Percentiles rank a stretch among this genome's conserved stretches.
Evolutionary conservation across 2,113 vertebrate genomes (phyloP).

Genomic region (Gracilinanus agilis): DNA sequence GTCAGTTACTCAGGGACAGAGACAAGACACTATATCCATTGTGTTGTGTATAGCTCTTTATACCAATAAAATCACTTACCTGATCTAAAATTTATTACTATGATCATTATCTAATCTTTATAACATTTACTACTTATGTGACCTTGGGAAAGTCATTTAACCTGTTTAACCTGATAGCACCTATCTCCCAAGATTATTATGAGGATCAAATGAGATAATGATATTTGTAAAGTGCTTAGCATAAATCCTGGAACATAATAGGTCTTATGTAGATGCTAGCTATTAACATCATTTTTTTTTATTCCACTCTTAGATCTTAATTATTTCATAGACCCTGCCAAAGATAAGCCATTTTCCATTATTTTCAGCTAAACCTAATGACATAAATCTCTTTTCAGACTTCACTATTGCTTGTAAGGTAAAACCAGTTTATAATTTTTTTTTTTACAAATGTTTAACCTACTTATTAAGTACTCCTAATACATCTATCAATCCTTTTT

Average conservation of each 20-base stretch:
- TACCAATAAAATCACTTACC: neutral
- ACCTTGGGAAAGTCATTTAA: neutral
- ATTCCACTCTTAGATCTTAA: neutral
- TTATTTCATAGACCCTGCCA: neutral
- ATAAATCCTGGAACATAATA: neutral
- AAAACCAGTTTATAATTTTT: neutral
- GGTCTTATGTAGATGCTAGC: neutral
- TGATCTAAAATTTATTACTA: neutral
- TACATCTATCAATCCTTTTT: neutral
- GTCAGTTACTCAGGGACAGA: too few relatives aligned
- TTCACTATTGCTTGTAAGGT: neutral
- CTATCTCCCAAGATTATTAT: neutral
- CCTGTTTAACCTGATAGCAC: neutral
- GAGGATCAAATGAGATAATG: too few relatives aligned
- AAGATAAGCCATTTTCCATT: neutral
- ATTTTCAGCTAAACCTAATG: neutral
- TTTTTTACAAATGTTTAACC: neutral
- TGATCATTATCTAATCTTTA: neutral
- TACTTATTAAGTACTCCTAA: neutral
- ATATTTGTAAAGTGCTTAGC: neutral
- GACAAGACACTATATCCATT: too few relatives aligned
- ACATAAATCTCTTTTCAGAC: neutral
- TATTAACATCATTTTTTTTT: neutral
- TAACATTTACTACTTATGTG: neutral
- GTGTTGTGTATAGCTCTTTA: neutral